A percentile compares a stretch with the other conserved stretches of the same genome.
These are phyloP conservation scores for Aegypius monachus DNA, from an alignment of 2,113 vertebrate genomes.

Conservation along the genomic window DNA sequence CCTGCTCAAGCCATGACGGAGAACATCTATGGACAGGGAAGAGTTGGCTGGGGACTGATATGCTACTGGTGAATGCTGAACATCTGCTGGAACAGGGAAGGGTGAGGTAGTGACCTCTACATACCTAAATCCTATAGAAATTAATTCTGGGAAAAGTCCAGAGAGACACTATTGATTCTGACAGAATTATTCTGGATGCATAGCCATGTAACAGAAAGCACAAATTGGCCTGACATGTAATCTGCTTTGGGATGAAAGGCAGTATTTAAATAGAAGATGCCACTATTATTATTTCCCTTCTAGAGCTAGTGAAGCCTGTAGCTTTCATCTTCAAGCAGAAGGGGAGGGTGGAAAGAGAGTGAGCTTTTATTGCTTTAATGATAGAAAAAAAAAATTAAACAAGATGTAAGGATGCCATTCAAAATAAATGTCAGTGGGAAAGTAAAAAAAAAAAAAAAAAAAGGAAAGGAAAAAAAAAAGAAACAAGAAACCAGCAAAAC, in stretches of 20 bases:
- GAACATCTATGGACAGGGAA: accelerated
- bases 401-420: neutral
- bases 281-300: conserved; percentile 7
- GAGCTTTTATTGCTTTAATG: neutral
- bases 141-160: neutral
- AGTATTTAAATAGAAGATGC: neutral
- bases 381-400: neutral
- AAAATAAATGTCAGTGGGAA: conserved; percentile 2
- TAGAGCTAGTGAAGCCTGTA: neutral
- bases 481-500: neutral
- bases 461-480: neutral
- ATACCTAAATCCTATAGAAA: neutral
- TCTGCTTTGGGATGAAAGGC: conserved; percentile 43
- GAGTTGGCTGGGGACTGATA: neutral
- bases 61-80: neutral
- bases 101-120: neutral
- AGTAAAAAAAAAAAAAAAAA: neutral
- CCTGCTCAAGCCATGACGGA: neutral
- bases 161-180: neutral
- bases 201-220: neutral
- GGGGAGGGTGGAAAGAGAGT: neutral
- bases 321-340: conserved; percentile 44
- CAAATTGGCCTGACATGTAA: neutral
- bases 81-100: neutral
- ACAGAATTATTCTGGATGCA: neutral